phyloP scores from a whole-genome alignment of 2,888 invertebrate genomes.

The Apamea sordens region DNA sequence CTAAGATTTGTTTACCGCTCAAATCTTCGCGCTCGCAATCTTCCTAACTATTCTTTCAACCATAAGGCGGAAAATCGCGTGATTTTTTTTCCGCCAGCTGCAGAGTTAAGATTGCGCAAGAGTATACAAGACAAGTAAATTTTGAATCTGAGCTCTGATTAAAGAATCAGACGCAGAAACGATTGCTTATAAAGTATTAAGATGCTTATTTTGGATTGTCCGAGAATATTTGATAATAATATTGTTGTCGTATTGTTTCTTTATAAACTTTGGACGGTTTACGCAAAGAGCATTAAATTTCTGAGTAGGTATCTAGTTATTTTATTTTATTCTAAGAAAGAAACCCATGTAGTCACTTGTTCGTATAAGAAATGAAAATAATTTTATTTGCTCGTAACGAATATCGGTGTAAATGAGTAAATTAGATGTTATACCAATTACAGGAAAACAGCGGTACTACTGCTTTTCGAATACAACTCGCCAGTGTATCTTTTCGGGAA shows the following conservation, averaged over 20 bases:
- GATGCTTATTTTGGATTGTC: constrained; percentile 83
- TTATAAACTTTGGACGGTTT: constrained; percentile 70
- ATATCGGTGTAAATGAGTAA: constrained; percentile 74
- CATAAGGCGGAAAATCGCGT: constrained; percentile 70
- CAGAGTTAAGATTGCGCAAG: constrained; percentile 68
- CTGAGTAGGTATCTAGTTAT: constrained; percentile 25
- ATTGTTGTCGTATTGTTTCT: constrained; percentile 75
- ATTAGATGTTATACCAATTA: constrained; percentile 75
- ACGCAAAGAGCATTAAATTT: constrained; percentile 52
- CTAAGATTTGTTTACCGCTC: constrained; percentile 83
- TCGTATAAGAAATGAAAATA: constrained; percentile 62
- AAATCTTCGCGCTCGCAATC: constrained; percentile 71
- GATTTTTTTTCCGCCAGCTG: constrained; percentile 32
- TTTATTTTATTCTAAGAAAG: constrained; percentile 32
- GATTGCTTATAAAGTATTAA: constrained; percentile 87
- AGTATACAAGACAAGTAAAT: constrained; percentile 83
- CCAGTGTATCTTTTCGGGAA: background rate
- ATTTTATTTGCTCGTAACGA: constrained; percentile 71
- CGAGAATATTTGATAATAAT: constrained; percentile 79
- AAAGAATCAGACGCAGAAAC: constrained; percentile 86
- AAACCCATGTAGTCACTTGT: constrained; percentile 24
- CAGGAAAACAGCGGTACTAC: constrained; percentile 65
- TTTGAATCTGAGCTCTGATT: constrained; percentile 85
- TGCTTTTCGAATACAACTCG: constrained; percentile 53
- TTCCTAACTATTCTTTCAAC: constrained; percentile 62